Evolutionary conservation across 2,888 invertebrate species (phyloP).

Genomic region (Melieria picta): DNA sequence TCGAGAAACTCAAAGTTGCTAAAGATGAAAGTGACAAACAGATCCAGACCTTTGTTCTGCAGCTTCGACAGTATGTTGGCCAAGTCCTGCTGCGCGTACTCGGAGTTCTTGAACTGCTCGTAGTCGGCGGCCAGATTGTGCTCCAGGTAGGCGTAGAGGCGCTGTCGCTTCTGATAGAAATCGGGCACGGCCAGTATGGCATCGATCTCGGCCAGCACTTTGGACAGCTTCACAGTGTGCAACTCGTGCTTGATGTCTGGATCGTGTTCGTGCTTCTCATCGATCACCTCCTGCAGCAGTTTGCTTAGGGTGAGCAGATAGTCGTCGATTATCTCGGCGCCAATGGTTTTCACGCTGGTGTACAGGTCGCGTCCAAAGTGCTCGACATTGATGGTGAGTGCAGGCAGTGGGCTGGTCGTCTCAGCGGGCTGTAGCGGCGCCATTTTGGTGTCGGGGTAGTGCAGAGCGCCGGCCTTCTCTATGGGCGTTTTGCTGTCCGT

Average conservation of each 20-base stretch:
- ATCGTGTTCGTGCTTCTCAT: slow-evolving; percentile 41
- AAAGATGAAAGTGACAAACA: slow-evolving; percentile 56
- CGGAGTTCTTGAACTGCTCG: slow-evolving; percentile 44
- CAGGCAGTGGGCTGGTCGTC: slow-evolving; percentile 30
- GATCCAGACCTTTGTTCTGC: slow-evolving; percentile 54
- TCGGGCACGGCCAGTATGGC: slow-evolving; percentile 48
- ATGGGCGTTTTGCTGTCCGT: slow-evolving; percentile 13
- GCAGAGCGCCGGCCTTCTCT: slow-evolving; percentile 35
- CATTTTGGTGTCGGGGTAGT: slow-evolving; percentile 3
- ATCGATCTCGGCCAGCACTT: slow-evolving; percentile 51
- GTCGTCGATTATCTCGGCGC: slow-evolving; percentile 56
- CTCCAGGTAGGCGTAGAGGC: slow-evolving; percentile 54
- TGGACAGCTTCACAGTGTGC: slow-evolving; percentile 41
- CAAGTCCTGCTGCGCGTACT: slow-evolving; percentile 45
- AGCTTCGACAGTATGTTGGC: slow-evolving; percentile 49
- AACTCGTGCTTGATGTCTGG: slow-evolving; percentile 3
- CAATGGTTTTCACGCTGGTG: slow-evolving; percentile 48
- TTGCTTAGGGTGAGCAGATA: slow-evolving; percentile 52
- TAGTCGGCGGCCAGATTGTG: slow-evolving; percentile 46
- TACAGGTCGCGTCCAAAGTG: slow-evolving; percentile 53
- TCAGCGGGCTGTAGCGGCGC: slow-evolving; percentile 31
- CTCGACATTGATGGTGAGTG: slow-evolving; percentile 38
- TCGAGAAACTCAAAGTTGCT: slow-evolving; percentile 60
- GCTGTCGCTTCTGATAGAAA: slow-evolving; percentile 56
- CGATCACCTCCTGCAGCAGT: slow-evolving; percentile 53